Percentiles rank a stretch among this genome's conserved stretches.
These are phyloP conservation scores for Meandrina meandrites DNA, from an alignment of 92 coral and sea anemone species.

Conservation along the genomic window DNA sequence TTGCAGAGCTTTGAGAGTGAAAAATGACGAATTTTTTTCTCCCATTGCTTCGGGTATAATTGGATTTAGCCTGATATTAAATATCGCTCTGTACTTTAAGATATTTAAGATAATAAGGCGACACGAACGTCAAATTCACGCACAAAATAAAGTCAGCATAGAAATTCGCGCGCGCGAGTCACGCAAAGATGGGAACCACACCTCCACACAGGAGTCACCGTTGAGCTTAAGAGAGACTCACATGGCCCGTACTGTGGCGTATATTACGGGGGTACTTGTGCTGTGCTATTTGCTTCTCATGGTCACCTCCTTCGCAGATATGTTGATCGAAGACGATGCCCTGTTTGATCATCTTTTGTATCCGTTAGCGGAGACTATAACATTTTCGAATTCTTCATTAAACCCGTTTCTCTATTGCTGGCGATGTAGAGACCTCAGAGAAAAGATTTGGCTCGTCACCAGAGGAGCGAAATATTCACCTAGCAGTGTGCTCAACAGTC, in stretches of 20 bases:
- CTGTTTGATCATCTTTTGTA: constrained; percentile 42
- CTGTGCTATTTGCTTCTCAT: constrained; percentile 39
- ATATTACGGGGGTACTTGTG: constrained; percentile 29
- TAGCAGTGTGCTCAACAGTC: background rate
- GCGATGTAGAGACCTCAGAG: constrained; percentile 39
- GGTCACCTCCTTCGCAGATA: constrained; percentile 37
- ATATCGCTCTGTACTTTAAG: constrained; percentile 26
- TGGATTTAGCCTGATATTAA: constrained; percentile 28
- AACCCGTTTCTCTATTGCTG: constrained; percentile 51
- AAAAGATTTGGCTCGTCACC: constrained; percentile 19
- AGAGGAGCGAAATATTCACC: background rate
- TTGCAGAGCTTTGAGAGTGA: constrained; percentile 39
- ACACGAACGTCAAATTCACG: constrained; percentile 39
- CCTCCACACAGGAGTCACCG: background rate
- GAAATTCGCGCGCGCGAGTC: background rate
- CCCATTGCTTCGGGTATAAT: constrained; percentile 40
- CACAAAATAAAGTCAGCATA: background rate
- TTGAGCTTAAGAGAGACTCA: constrained; percentile 9
- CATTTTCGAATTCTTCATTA: constrained; percentile 35
- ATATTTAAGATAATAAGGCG: constrained; percentile 25
- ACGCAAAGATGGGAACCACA: background rate
- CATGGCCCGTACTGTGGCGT: constrained; percentile 44
- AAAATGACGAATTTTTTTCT: constrained; percentile 47
- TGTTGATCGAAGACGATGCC: constrained; percentile 25
- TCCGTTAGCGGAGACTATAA: constrained; percentile 46